phyloP scores from a whole-genome alignment of 2,888 invertebrate species.

The Strigamia maritima region DNA sequence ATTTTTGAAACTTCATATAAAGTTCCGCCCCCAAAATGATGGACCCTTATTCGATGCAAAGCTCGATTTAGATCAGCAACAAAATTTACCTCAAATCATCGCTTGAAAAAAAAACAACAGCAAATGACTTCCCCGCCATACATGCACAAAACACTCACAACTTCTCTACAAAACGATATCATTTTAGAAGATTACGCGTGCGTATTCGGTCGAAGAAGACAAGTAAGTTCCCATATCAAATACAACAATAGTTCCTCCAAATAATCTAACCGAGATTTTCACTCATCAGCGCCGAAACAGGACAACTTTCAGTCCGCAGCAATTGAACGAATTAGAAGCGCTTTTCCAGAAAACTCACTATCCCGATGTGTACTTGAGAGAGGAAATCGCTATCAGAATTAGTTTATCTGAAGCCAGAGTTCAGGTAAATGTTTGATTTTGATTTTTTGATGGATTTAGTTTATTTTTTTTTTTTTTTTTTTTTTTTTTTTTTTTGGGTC shows the following conservation, averaged over 20 bases:
- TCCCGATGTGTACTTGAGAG: constrained; percentile 82
- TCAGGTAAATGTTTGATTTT: constrained; percentile 60
- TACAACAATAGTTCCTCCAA: no score
- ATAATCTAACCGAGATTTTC: no score
- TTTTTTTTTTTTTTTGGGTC: constrained; percentile 43
- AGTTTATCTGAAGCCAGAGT: constrained; percentile 89
- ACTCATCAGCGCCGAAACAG: constrained; percentile 86
- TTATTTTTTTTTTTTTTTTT: no score
- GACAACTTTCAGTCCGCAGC: constrained; percentile 91
- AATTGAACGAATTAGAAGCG: constrained; percentile 83
- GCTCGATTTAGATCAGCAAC: background rate
- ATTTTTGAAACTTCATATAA: background rate
- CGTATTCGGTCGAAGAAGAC: constrained; percentile 82
- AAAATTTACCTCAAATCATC: no score
- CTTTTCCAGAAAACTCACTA: constrained; percentile 93
- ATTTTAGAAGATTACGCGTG: constrained; percentile 74
- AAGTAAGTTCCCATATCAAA: constrained; percentile 57
- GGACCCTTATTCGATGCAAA: background rate
- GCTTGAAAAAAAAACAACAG: no score
- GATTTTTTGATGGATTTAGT: no score
- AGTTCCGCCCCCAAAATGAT: background rate
- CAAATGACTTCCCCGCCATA: background rate
- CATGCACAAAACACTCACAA: constrained; percentile 48
- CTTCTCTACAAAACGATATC: constrained; percentile 63
- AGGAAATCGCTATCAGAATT: constrained; percentile 86